A percentile compares a stretch with the other conserved stretches of the same genome.
phyloP scores from a whole-genome alignment of 2,797 vertebrate genomes.

The Dipus sagitta region DNA sequence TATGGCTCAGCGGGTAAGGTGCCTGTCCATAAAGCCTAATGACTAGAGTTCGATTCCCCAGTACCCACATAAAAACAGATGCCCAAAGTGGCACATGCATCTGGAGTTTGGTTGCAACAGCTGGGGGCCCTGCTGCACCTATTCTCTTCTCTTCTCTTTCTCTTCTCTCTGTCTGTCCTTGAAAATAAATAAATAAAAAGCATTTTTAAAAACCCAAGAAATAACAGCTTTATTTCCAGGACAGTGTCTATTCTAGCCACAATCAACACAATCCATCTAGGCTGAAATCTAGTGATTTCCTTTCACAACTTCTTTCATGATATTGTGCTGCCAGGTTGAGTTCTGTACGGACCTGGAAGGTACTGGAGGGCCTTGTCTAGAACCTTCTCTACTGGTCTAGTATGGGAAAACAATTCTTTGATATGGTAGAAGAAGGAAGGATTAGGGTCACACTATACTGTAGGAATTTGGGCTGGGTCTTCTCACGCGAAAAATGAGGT shows the following conservation, averaged over 20 bases:
- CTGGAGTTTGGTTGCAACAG: no score
- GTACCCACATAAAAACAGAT: no score
- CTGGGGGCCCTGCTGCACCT: no score
- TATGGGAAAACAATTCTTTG: background rate
- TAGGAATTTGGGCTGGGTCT: background rate
- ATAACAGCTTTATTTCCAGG: background rate
- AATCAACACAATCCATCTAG: rapidly evolving
- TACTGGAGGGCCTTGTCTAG: background rate
- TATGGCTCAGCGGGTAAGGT: no score
- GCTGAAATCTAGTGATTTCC: background rate
- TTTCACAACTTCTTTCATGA: background rate
- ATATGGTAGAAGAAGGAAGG: background rate
- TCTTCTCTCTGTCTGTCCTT: no score
- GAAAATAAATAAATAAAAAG: no score
- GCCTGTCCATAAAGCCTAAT: no score
- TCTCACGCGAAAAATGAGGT: background rate
- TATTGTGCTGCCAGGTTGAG: background rate
- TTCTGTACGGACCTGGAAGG: background rate
- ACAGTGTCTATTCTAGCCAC: background rate
- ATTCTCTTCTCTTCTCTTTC: no score
- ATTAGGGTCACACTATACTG: background rate
- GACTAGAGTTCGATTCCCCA: no score
- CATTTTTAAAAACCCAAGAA: background rate
- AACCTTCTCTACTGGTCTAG: background rate
- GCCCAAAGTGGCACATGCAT: no score